These are phyloP conservation scores for Gastracanthus pulcherrimus DNA, from an alignment of 2,888 invertebrate genomes.

Conservation along the genomic window DNA sequence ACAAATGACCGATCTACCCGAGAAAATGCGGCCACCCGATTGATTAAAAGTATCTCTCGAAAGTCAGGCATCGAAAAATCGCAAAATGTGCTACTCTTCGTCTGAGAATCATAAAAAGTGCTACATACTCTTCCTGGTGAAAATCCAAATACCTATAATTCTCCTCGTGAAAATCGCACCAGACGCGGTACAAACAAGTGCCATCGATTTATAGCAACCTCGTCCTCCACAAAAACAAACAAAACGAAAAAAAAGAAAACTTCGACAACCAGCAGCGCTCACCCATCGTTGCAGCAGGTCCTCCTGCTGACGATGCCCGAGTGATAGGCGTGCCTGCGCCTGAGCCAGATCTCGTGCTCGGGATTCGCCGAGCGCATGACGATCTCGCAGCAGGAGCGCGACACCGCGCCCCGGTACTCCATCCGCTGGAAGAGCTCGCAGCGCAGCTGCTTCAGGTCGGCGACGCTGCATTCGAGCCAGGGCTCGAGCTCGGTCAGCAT, in stretches of 20 bases:
- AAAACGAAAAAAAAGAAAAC: no score
- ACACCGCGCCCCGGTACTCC: slow-evolving; percentile 78
- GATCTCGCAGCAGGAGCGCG: slow-evolving; percentile 78
- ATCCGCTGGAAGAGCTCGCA: slow-evolving; percentile 74
- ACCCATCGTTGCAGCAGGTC: background rate
- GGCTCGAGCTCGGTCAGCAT: slow-evolving; percentile 69
- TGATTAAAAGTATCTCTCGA: no score
- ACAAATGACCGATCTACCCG: no score
- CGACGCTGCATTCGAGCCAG: slow-evolving; percentile 59
- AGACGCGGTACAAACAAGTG: background rate
- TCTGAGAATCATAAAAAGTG: no score
- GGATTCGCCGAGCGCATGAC: slow-evolving; percentile 70
- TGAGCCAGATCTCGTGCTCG: slow-evolving; percentile 68
- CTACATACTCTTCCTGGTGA: no score
- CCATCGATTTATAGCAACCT: no score
- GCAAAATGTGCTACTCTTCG: no score
- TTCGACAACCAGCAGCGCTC: background rate
- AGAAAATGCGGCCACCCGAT: no score
- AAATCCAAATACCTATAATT: no score
- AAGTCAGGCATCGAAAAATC: no score
- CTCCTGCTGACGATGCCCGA: slow-evolving; percentile 63
- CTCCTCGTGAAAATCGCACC: no score
- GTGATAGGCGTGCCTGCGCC: slow-evolving; percentile 68
- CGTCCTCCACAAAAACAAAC: no score
- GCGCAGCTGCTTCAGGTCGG: slow-evolving; percentile 72